Percentiles rank a stretch among this genome's conserved stretches.
Conservation (phyloP, 1,140 invertebrate species). For the Sarcophaga peregrina region DNA sequence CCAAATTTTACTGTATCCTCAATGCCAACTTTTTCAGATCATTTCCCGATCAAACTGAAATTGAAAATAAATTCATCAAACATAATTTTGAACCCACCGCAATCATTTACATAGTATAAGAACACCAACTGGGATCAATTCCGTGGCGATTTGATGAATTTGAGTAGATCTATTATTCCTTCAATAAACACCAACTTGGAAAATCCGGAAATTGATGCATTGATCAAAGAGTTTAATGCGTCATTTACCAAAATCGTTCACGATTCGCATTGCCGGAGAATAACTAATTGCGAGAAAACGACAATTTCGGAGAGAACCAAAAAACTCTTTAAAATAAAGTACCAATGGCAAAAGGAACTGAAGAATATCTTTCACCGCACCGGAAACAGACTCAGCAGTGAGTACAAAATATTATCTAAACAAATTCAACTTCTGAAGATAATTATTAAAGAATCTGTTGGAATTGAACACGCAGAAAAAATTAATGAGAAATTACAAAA, state of each 20-base stretch:
- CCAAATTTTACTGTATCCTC: constrained; percentile 20
- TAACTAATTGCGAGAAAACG: not conserved
- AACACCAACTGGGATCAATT: no score
- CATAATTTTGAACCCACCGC: not conserved
- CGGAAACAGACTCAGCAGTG: no score
- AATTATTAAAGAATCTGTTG: not conserved
- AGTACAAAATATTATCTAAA: no score
- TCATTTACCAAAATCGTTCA: not conserved
- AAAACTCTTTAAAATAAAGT: not conserved
- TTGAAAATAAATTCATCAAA: not conserved
- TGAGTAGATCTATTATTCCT: no score
- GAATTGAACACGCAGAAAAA: not conserved
- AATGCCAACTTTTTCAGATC: constrained; percentile 16
- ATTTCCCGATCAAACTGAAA: constrained; percentile 25
- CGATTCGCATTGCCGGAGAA: not conserved
- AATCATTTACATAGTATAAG: not conserved
- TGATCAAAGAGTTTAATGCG: not conserved
- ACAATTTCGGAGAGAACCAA: no score
- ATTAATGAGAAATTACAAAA: not conserved
- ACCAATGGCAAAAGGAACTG: not conserved
- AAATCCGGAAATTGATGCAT: constrained; percentile 16
- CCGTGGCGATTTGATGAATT: no score
- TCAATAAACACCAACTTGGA: no score
- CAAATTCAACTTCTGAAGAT: not conserved
- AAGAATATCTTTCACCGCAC: not conserved